phyloP scores from a whole-genome alignment of 2,797 vertebrate genomes.

The Nyctibius grandis region DNA sequence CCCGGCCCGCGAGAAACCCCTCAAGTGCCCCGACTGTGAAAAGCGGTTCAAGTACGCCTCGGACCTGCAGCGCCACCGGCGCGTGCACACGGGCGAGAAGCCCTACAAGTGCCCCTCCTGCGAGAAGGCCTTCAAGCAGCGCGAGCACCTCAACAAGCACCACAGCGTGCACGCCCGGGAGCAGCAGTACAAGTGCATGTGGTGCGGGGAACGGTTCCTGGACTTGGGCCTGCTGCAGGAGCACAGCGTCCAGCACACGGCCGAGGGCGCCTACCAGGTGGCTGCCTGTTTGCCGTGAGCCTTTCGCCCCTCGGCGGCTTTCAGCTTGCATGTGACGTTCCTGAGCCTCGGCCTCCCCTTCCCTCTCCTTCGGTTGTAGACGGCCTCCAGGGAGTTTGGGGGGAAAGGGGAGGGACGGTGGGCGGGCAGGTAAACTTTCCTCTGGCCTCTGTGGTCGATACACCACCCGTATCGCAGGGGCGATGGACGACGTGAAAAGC shows the following conservation, averaged over 20 bases:
- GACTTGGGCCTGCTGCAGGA: slow-evolving; percentile 94
- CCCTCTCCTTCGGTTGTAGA: background rate
- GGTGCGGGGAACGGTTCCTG: slow-evolving; percentile 95
- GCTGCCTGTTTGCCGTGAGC: slow-evolving; percentile 85
- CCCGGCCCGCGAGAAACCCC: slow-evolving; percentile 91
- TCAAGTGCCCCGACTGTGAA: slow-evolving; percentile 95
- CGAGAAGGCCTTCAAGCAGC: slow-evolving; percentile 97
- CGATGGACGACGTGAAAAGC: fast-evolving
- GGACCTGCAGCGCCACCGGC: slow-evolving; percentile 92
- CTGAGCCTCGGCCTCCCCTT: background rate
- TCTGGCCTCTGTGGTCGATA: background rate
- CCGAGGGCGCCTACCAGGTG: slow-evolving; percentile 87
- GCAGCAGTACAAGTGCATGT: slow-evolving; percentile 97
- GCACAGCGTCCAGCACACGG: slow-evolving; percentile 93
- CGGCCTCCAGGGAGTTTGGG: background rate
- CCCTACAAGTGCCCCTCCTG: slow-evolving; percentile 95
- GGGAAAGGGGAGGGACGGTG: background rate
- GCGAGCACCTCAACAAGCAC: slow-evolving; percentile 95
- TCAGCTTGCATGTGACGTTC: background rate
- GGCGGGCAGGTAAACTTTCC: background rate
- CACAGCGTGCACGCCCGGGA: slow-evolving; percentile 92
- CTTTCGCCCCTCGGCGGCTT: fast-evolving
- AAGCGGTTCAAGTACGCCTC: slow-evolving; percentile 98
- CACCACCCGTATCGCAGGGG: fast-evolving
- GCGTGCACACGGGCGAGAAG: slow-evolving; percentile 95